Evolutionary conservation across 2,888 invertebrate genomes (phyloP), one percentile per base, ranked within the genome.

Genomic region (Drosophila anomelani): DNA sequence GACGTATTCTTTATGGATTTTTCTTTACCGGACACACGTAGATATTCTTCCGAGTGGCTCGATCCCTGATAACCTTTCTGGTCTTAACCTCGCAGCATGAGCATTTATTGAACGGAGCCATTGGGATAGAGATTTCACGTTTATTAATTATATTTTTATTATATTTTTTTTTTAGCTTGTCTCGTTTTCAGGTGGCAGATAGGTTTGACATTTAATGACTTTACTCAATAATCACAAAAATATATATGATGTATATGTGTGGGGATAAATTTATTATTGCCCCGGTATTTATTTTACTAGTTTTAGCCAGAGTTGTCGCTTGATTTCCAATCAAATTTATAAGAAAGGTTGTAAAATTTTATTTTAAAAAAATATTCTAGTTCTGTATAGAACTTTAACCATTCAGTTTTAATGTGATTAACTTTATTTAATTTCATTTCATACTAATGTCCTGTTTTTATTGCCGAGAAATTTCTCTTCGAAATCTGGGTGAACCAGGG

Each of bases 21-120:
- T 51, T 12, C n/a, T 71, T 74, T 64, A 88, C 88, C 29, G 88
- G 88, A 32, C 83, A 81, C n/a, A 85, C 12, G 44, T 81, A 88
- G 2, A 74, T 67, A 6, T 59, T 29, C 44, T 77, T 62, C 0
- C 26, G 36, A 8, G 88, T 88, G 2, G n/a, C 9, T 2, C 34
- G 46, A 61, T 85, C 70, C 9, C 29, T 69, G 2, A 74, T 56
- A 23, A 85, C 29, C 13, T 85, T 81, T 0, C 80, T 64, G 5
- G 88, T 81, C 34, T 47, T 60, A 1, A 8, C 23, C 8, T 59
- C n/a, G 61, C 88, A 88, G 0, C 39, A 36, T 3, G 80, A 62
- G 39, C 81, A 88, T 3, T 9, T 36, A 0, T 71, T 85, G 54
- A 88, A 81, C 0, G 80, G 83, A 2, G 81, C 74, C 83, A 81